Evolutionary conservation across 1,140 invertebrate genomes (phyloP), one percentile per base, ranked within the genome.

Genomic region (Lordiphosa clarofinis): DNA sequence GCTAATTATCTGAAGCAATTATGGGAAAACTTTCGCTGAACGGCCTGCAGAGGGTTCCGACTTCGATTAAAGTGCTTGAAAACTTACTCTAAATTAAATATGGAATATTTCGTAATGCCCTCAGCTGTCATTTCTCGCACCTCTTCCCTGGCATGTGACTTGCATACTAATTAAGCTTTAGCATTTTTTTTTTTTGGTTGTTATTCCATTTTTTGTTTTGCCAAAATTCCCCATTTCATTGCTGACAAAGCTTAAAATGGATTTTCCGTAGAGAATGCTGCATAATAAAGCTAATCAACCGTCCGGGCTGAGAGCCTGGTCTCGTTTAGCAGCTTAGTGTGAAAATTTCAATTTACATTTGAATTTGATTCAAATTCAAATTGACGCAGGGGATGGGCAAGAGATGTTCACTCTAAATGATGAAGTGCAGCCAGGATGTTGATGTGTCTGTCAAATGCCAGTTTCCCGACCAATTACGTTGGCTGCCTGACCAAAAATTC

Each of bases 211-310:
- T 7, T 28, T 28, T 15, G 15, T 15, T 28, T 47, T 55, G 48
- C 15, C 11, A n/a, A 43, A 53, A 33, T 50, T 13, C 36, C 39
- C 31, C 11, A 12, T 7, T 28, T 7, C 24, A 28, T 11, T 31
- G 48, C 15, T 37, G 11, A 21, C 11, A 28, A 31, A 44, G 76
- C 76, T 82, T 75, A 81, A 81, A 71, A 59, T 56, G 76, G 76
- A 55, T 73, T 84, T 72, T 39, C 31, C 46, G 37, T 33, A 36
- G 47, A 67, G 82, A 76, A 59, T 62, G 56, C 56, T 62, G 72
- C 68, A 82, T 76, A 81, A 81, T 81, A 64, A 82, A 82, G 66
- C 67, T 82, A 81, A 81, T 82, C 75, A 82, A 67, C 72, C 76
- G 56, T 60, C 15, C 57, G 59, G 55, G 37, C 46, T 7, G 24